Base-by-base conservation (phyloP, 1,140 invertebrate genomes). In the Ctenoplectra terminalis region DNA sequence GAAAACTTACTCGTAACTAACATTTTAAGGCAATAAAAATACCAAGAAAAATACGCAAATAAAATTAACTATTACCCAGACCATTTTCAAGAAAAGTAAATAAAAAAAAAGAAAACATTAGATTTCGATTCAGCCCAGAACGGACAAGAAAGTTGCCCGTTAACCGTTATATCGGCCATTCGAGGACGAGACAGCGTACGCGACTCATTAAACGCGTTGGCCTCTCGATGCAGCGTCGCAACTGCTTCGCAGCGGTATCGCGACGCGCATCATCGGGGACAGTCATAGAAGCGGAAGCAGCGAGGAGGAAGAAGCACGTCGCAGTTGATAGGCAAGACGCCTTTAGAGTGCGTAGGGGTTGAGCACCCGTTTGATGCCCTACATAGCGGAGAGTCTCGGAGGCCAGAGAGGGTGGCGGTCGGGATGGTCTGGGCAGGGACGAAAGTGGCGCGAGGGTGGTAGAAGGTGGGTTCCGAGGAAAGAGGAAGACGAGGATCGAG, bases 301-400 rank as follows among this genome's bases (percentile, higher is more conserved):
- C 67, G 54, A 43, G 46, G 26, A 54, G 58, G n/a, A n/a, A n/a
- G n/a, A n/a, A n/a, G n/a, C n/a, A n/a, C 58, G 70, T 73, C 70
- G 52, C 78, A 52, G 84, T 72, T 81, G 83, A 81, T 60, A 82
- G 73, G 76, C 72, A 87, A 87, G 85, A 87, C 76, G 86, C 77
- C 83, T 71, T 80, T 61, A 90, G 88, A 90, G 88, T 90, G 91
- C 90, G 91, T 91, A 87, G 85, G 89, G 87, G 90, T 92, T 91
- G 89, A 91, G 88, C 90, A 90, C 85, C 88, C 89, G 81, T 90
- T 92, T 88, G 87, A 91, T 91, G 91, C 61, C 91, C 91, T 90
- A 92, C 89, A 92, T 92, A 91, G 81, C 82, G 58, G 69, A 81
- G 81, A 84, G 79, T 79, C 83, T 88, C 78, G 83, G 71, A 70